Base-by-base conservation (phyloP, 2,888 invertebrate genomes). In the Anorthoa munda region DNA sequence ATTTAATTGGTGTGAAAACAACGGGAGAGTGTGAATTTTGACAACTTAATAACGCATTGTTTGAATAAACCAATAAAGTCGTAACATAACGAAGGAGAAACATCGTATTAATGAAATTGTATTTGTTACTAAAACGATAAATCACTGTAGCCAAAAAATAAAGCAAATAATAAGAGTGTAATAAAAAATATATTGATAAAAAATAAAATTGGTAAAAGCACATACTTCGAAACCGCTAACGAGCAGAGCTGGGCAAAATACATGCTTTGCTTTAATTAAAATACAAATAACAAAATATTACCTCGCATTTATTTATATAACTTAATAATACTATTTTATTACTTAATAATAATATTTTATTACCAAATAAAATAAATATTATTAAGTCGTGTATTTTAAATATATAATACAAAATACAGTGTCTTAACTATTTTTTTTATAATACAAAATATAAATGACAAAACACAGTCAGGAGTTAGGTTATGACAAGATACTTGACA, bases 1-100 rank as follows among this genome's bases (percentile, higher is more conserved):
- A 85, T 86, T 87, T 89, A 87, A 88, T 85, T 88, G 89, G 89
- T 87, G 88, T 85, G 87, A 90, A 90, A 87, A 87, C 77, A 87
- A 79, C 78, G 64, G 74, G 72, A 80, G 82, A 87, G 88, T 91
- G 90, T 88, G 86, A 89, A 87, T 87, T 88, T 82, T 89, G 89
- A 89, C 88, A 82, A 83, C 74, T 84, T 88, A 90, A 91, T 89
- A 87, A 88, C 84, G 83, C 78, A 84, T 82, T 86, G 79, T 85
- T 87, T 85, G 85, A 65, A 83, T 74, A 84, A 82, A 82, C 81
- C 86, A 87, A 89, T 90, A 86, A 86, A 87, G 86, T 76, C 75
- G 83, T 88, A 64, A 64, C 51, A 9, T 66, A 77, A 79, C 77
- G 63, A 69, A 72, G 50, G 13, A 64, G 63, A 77, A 82, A 64